A percentile compares a stretch with the other conserved stretches of the same genome.
Evolutionary conservation across 2,113 vertebrate genomes (phyloP).

Genomic region (Sprattus sprattus): DNA sequence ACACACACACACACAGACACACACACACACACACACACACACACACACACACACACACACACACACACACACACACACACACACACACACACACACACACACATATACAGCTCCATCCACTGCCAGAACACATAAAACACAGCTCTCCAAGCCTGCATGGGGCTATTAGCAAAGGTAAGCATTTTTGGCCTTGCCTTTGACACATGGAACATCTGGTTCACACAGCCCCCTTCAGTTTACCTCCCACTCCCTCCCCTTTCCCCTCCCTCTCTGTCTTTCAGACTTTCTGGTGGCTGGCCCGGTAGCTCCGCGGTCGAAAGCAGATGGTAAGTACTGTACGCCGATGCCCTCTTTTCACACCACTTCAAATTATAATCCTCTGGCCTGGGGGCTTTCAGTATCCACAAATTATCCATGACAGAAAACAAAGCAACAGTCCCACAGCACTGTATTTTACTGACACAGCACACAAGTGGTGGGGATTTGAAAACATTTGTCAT

Average conservation of each 20-base stretch:
- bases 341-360: background rate
- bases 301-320: conserved; percentile 53
- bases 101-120: background rate
- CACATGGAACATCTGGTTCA: conserved; percentile 50
- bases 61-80: background rate
- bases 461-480: background rate
- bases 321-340: conserved; percentile 59
- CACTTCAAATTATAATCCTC: background rate
- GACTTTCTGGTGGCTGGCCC: conserved; percentile 69
- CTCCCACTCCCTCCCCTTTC: conserved; percentile 3
- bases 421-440: background rate
- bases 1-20: conserved; percentile 35
- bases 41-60: background rate
- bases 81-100: background rate
- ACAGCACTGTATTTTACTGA: background rate
- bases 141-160: background rate
- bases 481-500: background rate
- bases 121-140: background rate
- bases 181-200: conserved; percentile 36
- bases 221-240: conserved; percentile 35
- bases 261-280: conserved; percentile 44
- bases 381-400: background rate
- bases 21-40: conserved; percentile 17
- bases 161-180: conserved; percentile 44
- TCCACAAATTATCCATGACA: background rate